phyloP scores from a whole-genome alignment of 2,113 vertebrate genomes.

The Okapia johnstoni region DNA sequence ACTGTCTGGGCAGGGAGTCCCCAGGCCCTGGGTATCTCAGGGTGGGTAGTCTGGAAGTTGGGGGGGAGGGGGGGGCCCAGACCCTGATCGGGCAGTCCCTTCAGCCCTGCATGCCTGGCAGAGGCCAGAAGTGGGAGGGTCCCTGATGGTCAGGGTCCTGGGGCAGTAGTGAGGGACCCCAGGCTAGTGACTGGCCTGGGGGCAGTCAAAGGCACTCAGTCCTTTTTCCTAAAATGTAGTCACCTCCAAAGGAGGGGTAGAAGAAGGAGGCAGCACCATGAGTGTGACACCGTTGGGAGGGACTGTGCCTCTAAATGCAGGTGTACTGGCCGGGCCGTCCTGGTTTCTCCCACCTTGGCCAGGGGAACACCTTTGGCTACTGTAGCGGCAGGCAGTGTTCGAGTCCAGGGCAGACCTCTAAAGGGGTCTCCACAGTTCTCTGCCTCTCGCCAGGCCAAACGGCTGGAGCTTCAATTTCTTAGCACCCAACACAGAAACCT shows the following conservation, averaged over 20 bases:
- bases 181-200: neutral
- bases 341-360: no score
- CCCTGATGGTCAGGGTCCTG: neutral
- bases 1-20: neutral
- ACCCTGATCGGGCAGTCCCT: neutral
- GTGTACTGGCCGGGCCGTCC: fast-evolving
- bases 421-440: neutral
- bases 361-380: neutral
- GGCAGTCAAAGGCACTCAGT: neutral
- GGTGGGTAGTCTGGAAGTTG: neutral
- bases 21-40: neutral
- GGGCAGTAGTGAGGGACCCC: neutral
- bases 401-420: neutral
- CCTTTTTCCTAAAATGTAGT: neutral
- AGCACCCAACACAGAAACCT: no score
- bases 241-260: neutral
- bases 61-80: neutral
- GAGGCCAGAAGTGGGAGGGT: neutral
- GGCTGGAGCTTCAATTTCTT: neutral
- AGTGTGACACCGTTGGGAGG: fast-evolving
- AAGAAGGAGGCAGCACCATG: neutral
- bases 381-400: fast-evolving
- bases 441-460: neutral
- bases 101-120: neutral
- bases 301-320: neutral